Conservation (phyloP, 2,113 vertebrate species). For the Struthidea cinerea region DNA sequence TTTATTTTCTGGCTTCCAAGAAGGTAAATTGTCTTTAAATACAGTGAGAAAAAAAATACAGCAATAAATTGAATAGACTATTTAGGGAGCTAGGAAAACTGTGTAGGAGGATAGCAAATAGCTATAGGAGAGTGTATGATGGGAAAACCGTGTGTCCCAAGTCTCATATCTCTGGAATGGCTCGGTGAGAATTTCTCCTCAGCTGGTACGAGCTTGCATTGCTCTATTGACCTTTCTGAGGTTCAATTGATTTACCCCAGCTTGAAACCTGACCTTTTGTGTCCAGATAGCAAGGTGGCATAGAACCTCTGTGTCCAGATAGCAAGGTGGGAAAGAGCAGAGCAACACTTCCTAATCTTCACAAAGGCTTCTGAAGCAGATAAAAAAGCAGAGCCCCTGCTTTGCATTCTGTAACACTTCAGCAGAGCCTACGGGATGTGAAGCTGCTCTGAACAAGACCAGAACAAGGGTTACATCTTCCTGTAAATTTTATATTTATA, state of each 20-base stretch:
- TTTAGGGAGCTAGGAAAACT: neutral
- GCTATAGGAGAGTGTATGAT: neutral
- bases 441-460: neutral
- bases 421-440: neutral
- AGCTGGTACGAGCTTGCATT: neutral
- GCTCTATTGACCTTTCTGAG: neutral
- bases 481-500: too few relatives aligned
- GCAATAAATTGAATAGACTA: neutral
- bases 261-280: conserved; percentile 33
- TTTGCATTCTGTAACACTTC: conserved; percentile 26
- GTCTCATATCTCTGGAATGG: neutral
- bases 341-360: conserved; percentile 45
- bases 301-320: conserved; percentile 27
- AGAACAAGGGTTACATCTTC: neutral
- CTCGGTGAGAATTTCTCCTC: neutral
- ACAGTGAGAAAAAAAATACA: neutral
- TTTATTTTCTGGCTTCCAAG: neutral
- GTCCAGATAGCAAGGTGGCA: conserved; percentile 34
- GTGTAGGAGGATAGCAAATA: neutral
- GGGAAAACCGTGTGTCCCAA: neutral
- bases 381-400: conserved; percentile 3
- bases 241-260: neutral
- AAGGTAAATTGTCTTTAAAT: neutral
- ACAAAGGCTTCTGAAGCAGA: conserved; percentile 13
- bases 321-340: conserved; percentile 27